A percentile compares a stretch with the other conserved stretches of the same genome.
Evolutionary conservation across 2,113 vertebrate genomes (phyloP).

Genomic region (Mus musculus): DNA sequence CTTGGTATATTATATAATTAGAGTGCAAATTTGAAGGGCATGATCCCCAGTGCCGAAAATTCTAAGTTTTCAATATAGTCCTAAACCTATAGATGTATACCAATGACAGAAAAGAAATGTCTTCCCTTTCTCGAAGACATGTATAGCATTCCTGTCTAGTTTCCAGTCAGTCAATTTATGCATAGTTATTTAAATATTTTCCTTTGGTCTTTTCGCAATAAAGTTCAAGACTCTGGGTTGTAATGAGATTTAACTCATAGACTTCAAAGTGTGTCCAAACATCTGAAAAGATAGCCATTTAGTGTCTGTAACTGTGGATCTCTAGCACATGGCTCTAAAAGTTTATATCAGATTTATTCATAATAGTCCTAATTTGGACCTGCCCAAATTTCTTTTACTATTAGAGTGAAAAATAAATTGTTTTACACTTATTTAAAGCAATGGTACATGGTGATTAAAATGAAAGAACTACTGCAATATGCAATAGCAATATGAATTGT

Average conservation of each 20-base stretch:
- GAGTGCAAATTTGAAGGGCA: conserved; percentile 44
- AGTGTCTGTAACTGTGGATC: not conserved
- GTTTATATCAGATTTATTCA: not conserved
- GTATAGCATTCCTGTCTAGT: not conserved
- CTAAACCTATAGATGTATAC: conserved; percentile 33
- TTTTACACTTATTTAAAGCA: not conserved
- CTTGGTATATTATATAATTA: conserved; percentile 61
- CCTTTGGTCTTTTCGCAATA: not conserved
- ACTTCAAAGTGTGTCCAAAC: not conserved
- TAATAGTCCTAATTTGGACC: not conserved
- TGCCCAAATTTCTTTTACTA: not conserved
- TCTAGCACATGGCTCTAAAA: not conserved
- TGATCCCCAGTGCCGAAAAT: conserved; percentile 32
- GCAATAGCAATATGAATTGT: not conserved
- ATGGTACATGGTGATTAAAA: not conserved
- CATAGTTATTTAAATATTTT: conserved; percentile 6
- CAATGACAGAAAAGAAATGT: conserved; percentile 41
- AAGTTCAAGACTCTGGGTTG: conserved; percentile 6
- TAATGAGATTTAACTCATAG: conserved; percentile 32
- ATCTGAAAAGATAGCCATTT: not conserved
- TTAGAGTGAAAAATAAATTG: conserved; percentile 31
- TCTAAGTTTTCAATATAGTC: conserved; percentile 35
- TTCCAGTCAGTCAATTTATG: conserved; percentile 22
- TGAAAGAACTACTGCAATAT: not conserved
- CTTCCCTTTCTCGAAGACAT: conserved; percentile 8